Percentiles rank a stretch among this genome's conserved stretches.
phyloP scores from a whole-genome alignment of 2,888 invertebrate genomes.

The Venusia cambrica region DNA sequence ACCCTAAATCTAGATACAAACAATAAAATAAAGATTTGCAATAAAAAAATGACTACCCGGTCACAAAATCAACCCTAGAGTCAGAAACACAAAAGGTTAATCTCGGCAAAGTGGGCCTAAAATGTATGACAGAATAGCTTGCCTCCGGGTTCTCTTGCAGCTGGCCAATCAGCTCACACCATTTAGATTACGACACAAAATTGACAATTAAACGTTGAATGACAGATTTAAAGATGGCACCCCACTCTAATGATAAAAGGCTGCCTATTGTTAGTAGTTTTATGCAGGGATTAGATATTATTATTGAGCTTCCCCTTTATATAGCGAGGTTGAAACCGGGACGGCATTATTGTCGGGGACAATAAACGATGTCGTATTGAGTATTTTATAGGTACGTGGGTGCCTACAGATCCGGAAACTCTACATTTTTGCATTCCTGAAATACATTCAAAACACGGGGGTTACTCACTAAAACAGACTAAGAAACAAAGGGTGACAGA shows the following conservation, averaged over 20 bases:
- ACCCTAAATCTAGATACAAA: constrained; percentile 33
- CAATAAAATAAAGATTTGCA: constrained; percentile 52
- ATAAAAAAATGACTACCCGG: constrained; percentile 67
- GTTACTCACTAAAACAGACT: too few species aligned
- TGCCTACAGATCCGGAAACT: too few species aligned
- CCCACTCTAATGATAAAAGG: constrained; percentile 34
- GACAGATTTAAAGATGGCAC: constrained; percentile 71
- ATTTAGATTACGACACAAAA: constrained; percentile 40
- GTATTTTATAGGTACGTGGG: too few species aligned
- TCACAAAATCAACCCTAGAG: constrained; percentile 70
- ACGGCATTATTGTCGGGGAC: too few species aligned
- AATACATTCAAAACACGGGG: too few species aligned
- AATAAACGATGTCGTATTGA: too few species aligned
- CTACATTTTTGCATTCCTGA: too few species aligned
- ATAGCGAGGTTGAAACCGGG: neutral
- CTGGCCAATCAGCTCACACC: constrained; percentile 49
- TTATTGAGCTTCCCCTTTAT: neutral
- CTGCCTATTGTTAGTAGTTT: constrained; percentile 28
- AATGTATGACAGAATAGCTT: constrained; percentile 29
- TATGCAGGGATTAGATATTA: constrained; percentile 10
- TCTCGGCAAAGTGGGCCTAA: constrained; percentile 71
- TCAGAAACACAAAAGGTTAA: constrained; percentile 76
- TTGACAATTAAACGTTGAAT: constrained; percentile 51
- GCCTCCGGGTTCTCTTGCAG: constrained; percentile 5
- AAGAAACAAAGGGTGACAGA: too few species aligned